Conservation (phyloP, 2,797 vertebrate species). For the Halcyon leucocephala region DNA sequence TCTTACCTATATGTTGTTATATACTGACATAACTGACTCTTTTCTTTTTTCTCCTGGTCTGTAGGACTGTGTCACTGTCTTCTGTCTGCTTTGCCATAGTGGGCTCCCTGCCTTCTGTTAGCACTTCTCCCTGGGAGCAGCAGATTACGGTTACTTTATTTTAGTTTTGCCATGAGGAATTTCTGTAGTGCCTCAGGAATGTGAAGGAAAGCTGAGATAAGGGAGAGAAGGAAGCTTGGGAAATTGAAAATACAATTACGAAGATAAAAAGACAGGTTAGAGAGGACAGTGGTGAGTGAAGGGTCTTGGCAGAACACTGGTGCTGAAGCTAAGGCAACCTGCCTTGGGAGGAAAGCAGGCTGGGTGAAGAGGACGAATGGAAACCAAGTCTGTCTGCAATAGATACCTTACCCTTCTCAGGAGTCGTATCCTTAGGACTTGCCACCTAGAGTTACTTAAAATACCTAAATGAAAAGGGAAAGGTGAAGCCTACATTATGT, state of each 20-base stretch:
- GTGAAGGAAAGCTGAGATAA: neutral
- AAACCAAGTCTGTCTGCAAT: neutral
- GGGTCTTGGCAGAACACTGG: neutral
- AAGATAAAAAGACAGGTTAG: neutral
- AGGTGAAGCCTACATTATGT: neutral
- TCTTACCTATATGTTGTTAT: neutral
- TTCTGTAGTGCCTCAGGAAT: neutral
- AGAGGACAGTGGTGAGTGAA: neutral
- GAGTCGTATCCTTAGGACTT: neutral
- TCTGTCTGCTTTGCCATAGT: neutral
- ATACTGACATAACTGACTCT: neutral
- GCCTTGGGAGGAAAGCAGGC: neutral
- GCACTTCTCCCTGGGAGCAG: neutral
- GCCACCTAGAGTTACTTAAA: neutral
- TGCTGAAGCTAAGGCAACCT: neutral
- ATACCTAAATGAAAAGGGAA: neutral
- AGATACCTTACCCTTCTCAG: neutral
- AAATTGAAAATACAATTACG: neutral
- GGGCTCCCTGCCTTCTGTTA: neutral
- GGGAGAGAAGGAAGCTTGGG: neutral
- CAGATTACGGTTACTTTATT: neutral
- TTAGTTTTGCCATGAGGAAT: neutral
- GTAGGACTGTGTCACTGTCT: neutral
- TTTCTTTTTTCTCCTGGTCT: neutral
- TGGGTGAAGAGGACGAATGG: neutral